Evolutionary conservation across 1,140 invertebrate species (phyloP), one percentile per base, ranked within the genome.

Genomic region (Leguminivora glycinivorella): DNA sequence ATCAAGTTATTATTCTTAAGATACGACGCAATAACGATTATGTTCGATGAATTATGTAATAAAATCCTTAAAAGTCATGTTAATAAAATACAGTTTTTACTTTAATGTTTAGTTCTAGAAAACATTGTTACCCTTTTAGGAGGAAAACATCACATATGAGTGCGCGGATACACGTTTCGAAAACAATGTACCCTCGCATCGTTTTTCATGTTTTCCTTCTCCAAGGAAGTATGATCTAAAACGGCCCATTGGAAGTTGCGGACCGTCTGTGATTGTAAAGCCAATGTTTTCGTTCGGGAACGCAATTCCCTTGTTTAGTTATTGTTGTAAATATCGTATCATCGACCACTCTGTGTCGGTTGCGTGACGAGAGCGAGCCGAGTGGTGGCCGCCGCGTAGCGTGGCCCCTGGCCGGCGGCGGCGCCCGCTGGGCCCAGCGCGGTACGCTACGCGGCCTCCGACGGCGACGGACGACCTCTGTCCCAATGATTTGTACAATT

Each of bases 401-500:
- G 60, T 67, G 71, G 22, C 56, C 25, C 4, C 29, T 29, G 63
- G 63, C 63, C 29, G 9, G 40, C 2, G 40, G 63, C 31, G 14
- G 47, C 26, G 52, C 19, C 47, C 14, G 24, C 67, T 24, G 47
- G 47, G 7, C 17, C 47, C 47, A n/a, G 47, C 47, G 40, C 77
- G 71, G 70, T 77, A 79, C 76, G 80, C 84, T 77, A 79, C 76
- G 80, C 84, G 77, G 70, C 75, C 71, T 80, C 79, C 80, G 81
- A 75, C 84, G 76, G 72, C 79, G 75, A 81, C 75, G 78, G 84
- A 85, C 82, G 78, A 76, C 63, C 67, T 75, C 75, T 75, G 84
- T 88, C 87, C 81, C 79, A 74, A 77, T 85, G 75, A 89, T 88
- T 90, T 90, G 88, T 91, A 88, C 86, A 91, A 90, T 91, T 89